Evolutionary conservation across 2,888 invertebrate genomes (phyloP).

Genomic region (Noctuana brunneofusca): DNA sequence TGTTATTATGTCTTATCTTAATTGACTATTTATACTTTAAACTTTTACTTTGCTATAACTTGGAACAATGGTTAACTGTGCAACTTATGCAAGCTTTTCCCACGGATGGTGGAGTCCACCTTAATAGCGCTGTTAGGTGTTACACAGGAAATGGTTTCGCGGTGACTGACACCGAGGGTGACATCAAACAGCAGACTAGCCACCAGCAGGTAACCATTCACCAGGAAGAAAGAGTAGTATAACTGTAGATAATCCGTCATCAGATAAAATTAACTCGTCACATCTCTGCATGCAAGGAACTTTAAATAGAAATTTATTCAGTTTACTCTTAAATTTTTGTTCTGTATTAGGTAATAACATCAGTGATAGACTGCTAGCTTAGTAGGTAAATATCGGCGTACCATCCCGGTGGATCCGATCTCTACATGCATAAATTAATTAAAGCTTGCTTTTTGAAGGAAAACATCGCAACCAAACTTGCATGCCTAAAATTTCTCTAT

Average conservation of each 20-base stretch:
- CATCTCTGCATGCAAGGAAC: background rate
- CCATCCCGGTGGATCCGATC: too few relatives aligned
- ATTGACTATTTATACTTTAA: background rate
- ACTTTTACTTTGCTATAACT: background rate
- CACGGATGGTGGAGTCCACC: background rate
- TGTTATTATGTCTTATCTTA: background rate
- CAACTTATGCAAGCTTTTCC: background rate
- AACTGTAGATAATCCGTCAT: slow-evolving; percentile 9
- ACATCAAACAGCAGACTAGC: slow-evolving; percentile 6
- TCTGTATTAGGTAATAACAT: too few relatives aligned
- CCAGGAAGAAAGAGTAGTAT: background rate
- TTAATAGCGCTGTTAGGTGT: slow-evolving; percentile 5
- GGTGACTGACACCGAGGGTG: slow-evolving; percentile 16
- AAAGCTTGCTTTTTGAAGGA: too few relatives aligned
- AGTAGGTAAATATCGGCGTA: too few relatives aligned
- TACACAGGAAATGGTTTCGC: slow-evolving; percentile 23
- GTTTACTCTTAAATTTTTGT: too few relatives aligned
- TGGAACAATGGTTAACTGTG: slow-evolving; percentile 3
- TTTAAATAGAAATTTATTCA: too few relatives aligned
- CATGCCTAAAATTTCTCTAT: too few relatives aligned
- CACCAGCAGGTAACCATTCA: background rate
- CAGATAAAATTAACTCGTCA: slow-evolving; percentile 2
- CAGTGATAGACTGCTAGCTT: too few relatives aligned
- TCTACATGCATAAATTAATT: too few relatives aligned
- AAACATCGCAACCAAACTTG: too few relatives aligned